Base-by-base conservation (phyloP, 2,113 vertebrate genomes). In the Pelobates fuscus region DNA sequence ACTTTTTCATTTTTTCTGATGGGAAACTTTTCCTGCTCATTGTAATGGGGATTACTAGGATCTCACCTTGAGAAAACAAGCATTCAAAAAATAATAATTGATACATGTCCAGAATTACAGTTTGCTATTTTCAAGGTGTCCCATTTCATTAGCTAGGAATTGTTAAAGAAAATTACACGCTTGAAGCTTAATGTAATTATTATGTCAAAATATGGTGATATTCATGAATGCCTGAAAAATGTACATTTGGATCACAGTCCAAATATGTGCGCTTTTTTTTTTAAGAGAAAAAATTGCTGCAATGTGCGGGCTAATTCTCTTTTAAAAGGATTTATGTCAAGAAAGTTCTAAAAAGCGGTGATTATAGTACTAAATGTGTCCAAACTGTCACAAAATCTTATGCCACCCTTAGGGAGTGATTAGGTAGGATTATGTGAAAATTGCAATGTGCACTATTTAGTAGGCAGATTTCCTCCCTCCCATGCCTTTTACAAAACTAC, bases 301-400 rank as follows among this genome's bases (percentile, higher is more conserved):
- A 69, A 54, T 30, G 46, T 37, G 26, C 27, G 32, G 52, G 29
- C 52, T 58, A 69, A 58, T 69, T 58, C 57, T 23, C 44, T 60
- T 61, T 14, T 17, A 23, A 25, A 71, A 26, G 20, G 32, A 44
- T 29, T 21, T 49, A 27, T 71, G 69, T 61, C 57, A 71, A 70
- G 10, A 52, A 70, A 41, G 67, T 49, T 62, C 58, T 63, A 15
- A 46, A 49, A 63, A 24, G 23, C 20, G 12, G 32, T 41, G 23
- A 73, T 73, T 65, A 64, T 27, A n/a, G 20, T 30, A 59, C 62
- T 41, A 64, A 55, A 65, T 63, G 46, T 63, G 59, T 64, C 63
- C 26, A 59, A 71, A 32, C 55, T 71, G 69, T 71, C 69, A 73
- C 23, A 60, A 62, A 12, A 21, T 64, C 26, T 37, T 11, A 55